Evolutionary conservation across 2,888 invertebrate species (phyloP).

Genomic region (Argyresthia goedartella): DNA sequence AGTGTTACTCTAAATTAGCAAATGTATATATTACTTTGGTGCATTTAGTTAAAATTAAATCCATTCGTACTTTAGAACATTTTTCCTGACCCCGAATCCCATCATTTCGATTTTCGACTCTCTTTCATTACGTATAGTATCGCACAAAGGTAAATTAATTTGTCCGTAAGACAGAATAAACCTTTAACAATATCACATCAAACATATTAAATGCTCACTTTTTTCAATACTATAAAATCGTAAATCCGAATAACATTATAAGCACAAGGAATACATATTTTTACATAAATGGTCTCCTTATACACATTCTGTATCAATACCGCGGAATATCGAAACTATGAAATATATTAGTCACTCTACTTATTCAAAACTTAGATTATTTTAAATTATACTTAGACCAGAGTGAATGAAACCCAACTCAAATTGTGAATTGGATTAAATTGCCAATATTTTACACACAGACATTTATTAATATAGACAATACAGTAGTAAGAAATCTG

Average conservation of each 20-base stretch:
- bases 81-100: no score
- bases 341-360: slow-evolving; percentile 33
- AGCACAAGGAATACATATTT: slow-evolving; percentile 16
- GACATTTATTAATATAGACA: no score
- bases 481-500: no score
- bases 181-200: slow-evolving; percentile 10
- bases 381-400: slow-evolving; percentile 24
- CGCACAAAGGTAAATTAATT: no score
- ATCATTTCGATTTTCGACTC: no score
- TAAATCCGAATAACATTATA: slow-evolving; percentile 21
- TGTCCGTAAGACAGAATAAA: not conserved
- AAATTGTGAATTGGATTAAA: not conserved
- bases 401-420: slow-evolving; percentile 12
- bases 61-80: no score
- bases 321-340: slow-evolving; percentile 19
- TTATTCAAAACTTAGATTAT: slow-evolving; percentile 29
- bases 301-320: not conserved
- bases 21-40: slow-evolving; percentile 31
- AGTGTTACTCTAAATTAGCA: slow-evolving; percentile 6
- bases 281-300: not conserved
- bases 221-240: slow-evolving; percentile 23
- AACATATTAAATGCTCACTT: slow-evolving; percentile 12
- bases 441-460: not conserved
- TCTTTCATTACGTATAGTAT: no score
- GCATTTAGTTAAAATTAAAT: slow-evolving; percentile 8